A percentile compares a stretch with the other conserved stretches of the same genome.
phyloP scores from a whole-genome alignment of 2,888 invertebrate genomes.

The Ectropis crepuscularia region DNA sequence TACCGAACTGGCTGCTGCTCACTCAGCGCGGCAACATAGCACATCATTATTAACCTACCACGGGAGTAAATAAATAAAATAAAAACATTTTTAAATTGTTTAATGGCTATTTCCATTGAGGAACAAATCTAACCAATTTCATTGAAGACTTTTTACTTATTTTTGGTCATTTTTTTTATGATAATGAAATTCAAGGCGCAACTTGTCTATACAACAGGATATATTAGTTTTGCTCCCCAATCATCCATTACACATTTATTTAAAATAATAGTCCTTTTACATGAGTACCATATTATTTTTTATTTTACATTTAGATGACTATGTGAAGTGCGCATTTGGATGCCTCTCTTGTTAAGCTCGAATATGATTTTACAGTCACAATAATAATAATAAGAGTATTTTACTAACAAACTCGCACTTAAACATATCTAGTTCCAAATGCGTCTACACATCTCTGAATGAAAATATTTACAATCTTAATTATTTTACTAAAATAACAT shows the following conservation, averaged over 20 bases:
- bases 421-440: conserved; percentile 50
- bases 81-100: conserved; percentile 39
- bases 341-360: conserved; percentile 32
- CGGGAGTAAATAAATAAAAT: neutral
- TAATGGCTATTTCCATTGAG: conserved; percentile 67
- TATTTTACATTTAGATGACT: conserved; percentile 56
- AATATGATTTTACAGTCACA: conserved; percentile 39
- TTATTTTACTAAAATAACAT: neutral
- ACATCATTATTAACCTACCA: no score
- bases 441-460: conserved; percentile 50
- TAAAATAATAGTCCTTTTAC: conserved; percentile 56
- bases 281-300: conserved; percentile 31
- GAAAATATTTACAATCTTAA: conserved; percentile 16
- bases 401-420: neutral
- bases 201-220: conserved; percentile 45
- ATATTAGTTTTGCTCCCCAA: conserved; percentile 78
- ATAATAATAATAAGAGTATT: conserved; percentile 31
- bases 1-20: no score
- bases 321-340: conserved; percentile 62
- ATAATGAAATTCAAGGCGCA: conserved; percentile 48
- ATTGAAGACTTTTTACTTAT: conserved; percentile 50
- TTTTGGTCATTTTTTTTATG: conserved; percentile 49
- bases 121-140: conserved; percentile 72
- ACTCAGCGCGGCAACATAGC: no score
- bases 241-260: conserved; percentile 65